These are phyloP conservation scores for Pterocles gutturalis DNA, from an alignment of 2,113 vertebrate species.

Conservation along the genomic window DNA sequence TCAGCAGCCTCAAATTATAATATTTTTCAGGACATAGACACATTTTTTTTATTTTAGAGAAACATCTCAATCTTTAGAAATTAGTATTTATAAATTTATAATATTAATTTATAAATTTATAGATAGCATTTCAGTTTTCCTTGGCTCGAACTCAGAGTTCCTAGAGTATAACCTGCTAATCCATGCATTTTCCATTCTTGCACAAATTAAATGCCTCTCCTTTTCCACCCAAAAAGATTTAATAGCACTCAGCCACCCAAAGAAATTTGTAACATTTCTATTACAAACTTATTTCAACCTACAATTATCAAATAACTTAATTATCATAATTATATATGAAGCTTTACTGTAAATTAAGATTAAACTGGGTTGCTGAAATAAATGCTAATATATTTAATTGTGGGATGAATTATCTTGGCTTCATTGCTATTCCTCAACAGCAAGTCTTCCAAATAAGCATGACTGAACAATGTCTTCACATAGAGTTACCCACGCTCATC, in stretches of 20 bases:
- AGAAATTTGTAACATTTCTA: neutral
- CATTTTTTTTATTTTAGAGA: neutral
- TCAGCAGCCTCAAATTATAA: neutral
- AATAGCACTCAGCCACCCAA: neutral
- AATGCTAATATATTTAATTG: slow-evolving; percentile 54
- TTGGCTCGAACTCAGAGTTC: neutral
- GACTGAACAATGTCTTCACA: neutral
- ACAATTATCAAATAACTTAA: slow-evolving; percentile 52
- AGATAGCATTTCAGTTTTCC: neutral
- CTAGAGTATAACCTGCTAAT: neutral
- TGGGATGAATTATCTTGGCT: slow-evolving; percentile 50
- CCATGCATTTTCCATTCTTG: neutral
- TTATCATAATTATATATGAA: slow-evolving; percentile 42
- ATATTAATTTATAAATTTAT: too few relatives aligned
- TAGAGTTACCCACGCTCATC: neutral
- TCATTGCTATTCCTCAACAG: slow-evolving; percentile 27
- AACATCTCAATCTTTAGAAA: neutral
- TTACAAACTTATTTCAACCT: slow-evolving; percentile 21
- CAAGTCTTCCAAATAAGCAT: neutral
- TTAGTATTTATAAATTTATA: too few relatives aligned
- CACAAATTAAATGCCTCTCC: neutral
- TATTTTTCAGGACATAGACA: neutral
- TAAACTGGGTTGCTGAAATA: slow-evolving; percentile 40
- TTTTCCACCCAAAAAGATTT: neutral
- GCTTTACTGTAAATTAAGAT: slow-evolving; percentile 36